Evolutionary conservation across 2,113 vertebrate genomes (phyloP).

Genomic region (Pipa parva): DNA sequence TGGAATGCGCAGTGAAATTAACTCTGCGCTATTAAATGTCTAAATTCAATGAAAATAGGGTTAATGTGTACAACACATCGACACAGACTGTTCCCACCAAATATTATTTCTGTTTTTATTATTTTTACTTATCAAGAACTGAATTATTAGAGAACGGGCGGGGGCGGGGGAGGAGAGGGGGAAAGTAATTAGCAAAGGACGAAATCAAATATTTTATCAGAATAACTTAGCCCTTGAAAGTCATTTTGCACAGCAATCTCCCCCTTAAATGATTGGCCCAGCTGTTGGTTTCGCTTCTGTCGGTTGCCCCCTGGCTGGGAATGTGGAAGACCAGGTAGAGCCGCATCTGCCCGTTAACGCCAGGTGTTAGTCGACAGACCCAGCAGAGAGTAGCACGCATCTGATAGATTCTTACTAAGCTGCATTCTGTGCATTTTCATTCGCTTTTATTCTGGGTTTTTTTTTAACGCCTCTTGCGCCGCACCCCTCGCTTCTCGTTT

Average conservation of each 20-base stretch:
- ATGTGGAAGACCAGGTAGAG: background rate
- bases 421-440: slow-evolving; percentile 12
- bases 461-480: background rate
- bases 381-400: background rate
- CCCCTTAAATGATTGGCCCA: slow-evolving; percentile 27
- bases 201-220: background rate
- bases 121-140: too few relatives aligned
- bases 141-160: too few relatives aligned
- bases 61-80: too few relatives aligned
- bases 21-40: too few relatives aligned
- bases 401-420: background rate
- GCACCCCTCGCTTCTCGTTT: background rate
- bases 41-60: too few relatives aligned
- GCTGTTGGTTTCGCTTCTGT: slow-evolving; percentile 16
- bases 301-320: slow-evolving; percentile 9
- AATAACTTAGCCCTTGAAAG: background rate
- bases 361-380: too few relatives aligned
- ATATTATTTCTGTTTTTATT: too few relatives aligned
- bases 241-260: background rate
- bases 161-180: too few relatives aligned
- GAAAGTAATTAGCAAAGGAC: background rate
- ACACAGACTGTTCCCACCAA: too few relatives aligned
- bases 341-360: slow-evolving; percentile 13
- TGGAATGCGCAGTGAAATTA: too few relatives aligned
- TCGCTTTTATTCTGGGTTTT: background rate